Evolutionary conservation across 2,888 invertebrate genomes (phyloP).

Genomic region (Aphrophora alni): DNA sequence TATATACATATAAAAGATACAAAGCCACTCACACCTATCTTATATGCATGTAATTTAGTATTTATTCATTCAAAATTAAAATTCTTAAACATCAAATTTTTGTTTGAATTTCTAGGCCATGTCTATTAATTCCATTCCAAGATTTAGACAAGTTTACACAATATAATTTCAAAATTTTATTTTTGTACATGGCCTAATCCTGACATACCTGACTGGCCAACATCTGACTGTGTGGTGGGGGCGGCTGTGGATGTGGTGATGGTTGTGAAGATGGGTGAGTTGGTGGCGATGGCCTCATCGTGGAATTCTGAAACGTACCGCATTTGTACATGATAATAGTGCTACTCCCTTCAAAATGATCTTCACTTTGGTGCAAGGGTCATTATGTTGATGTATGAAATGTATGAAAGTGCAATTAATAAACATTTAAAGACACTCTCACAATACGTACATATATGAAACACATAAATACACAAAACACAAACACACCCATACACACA

Average conservation of each 20-base stretch:
- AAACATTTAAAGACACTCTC: background rate
- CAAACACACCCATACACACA: background rate
- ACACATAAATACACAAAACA: background rate
- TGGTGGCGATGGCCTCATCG: constrained; percentile 62
- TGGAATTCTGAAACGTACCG: constrained; percentile 56
- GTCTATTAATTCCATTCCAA: background rate
- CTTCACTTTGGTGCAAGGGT: constrained; percentile 6
- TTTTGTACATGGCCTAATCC: background rate
- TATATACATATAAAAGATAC: background rate
- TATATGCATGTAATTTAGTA: background rate
- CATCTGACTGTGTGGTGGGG: constrained; percentile 61
- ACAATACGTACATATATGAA: background rate
- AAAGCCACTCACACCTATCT: background rate
- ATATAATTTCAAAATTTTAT: background rate
- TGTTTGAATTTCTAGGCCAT: background rate
- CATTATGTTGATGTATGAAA: constrained; percentile 3
- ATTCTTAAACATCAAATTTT: background rate
- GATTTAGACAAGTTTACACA: background rate
- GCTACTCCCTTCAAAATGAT: constrained; percentile 2
- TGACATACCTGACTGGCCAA: constrained; percentile 61
- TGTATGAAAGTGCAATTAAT: constrained; percentile 7
- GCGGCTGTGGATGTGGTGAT: constrained; percentile 75
- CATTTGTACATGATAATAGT: constrained; percentile 40
- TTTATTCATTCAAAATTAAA: background rate
- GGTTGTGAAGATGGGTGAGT: constrained; percentile 84